Conservation (phyloP, 2,113 vertebrate genomes). For the Pungitius pungitius region DNA sequence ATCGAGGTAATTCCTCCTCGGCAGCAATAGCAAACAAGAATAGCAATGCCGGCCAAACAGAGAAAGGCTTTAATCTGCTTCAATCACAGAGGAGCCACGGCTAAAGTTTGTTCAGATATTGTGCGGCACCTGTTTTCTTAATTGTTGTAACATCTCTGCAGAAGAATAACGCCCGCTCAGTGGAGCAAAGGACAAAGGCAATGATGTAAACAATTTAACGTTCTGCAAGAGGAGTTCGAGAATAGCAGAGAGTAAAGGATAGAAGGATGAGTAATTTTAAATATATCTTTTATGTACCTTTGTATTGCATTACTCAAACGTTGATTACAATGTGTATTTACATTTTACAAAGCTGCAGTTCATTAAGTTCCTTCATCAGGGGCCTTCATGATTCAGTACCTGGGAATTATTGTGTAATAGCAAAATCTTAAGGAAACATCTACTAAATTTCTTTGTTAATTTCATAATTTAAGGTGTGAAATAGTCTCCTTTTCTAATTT, state of each 20-base stretch:
- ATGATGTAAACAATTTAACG: slow-evolving; percentile 34
- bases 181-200: slow-evolving; percentile 22
- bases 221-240: slow-evolving; percentile 10
- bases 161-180: slow-evolving; percentile 12
- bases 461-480: slow-evolving; percentile 23
- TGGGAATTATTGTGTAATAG: not conserved
- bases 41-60: slow-evolving; percentile 71
- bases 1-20: slow-evolving; percentile 81
- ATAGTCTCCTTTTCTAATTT: slow-evolving; percentile 26
- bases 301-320: not conserved
- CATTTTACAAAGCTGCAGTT: not conserved
- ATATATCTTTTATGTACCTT: not conserved
- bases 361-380: not conserved
- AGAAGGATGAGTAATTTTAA: not conserved
- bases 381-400: not conserved
- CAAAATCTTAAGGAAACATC: not conserved
- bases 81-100: slow-evolving; percentile 59
- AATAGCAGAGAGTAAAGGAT: not conserved
- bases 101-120: slow-evolving; percentile 66
- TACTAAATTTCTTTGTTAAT: not conserved
- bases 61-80: slow-evolving; percentile 70
- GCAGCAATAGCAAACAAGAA: slow-evolving; percentile 81
- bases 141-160: slow-evolving; percentile 54
- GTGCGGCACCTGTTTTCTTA: slow-evolving; percentile 57
- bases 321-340: not conserved